phyloP scores from a whole-genome alignment of 2,797 vertebrate species.

The Cryptoblepharus egeriae region DNA sequence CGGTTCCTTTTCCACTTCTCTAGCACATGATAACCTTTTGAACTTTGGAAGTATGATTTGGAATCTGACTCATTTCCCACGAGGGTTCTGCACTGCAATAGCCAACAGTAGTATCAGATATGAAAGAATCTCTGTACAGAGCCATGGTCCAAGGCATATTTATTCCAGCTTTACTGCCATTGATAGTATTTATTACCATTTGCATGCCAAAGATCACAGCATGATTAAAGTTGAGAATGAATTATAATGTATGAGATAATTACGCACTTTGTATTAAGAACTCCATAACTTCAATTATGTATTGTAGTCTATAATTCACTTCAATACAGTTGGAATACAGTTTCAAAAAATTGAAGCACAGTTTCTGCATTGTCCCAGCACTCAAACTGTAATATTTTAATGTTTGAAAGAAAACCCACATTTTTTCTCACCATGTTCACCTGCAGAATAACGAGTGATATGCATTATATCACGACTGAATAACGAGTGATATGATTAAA shows the following conservation, averaged over 20 bases:
- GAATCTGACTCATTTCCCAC: too few relatives aligned
- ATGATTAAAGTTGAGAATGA: not conserved
- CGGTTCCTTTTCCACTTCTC: too few relatives aligned
- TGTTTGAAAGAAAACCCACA: not conserved
- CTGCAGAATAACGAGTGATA: not conserved
- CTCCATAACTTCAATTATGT: too few relatives aligned
- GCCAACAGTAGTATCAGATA: slow-evolving; percentile 65
- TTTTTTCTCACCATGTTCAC: not conserved
- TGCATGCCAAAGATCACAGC: not conserved
- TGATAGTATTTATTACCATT: not conserved
- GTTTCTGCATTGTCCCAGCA: not conserved
- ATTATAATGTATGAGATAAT: not conserved
- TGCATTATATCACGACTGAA: not conserved
- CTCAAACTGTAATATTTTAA: not conserved
- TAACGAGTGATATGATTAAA: not conserved
- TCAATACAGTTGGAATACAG: not conserved
- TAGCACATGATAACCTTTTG: too few relatives aligned
- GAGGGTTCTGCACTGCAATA: not conserved
- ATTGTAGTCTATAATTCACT: not conserved
- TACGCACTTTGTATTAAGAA: not conserved
- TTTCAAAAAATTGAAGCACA: not conserved
- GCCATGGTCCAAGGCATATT: not conserved
- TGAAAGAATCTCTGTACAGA: slow-evolving; percentile 50
- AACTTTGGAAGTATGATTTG: too few relatives aligned
- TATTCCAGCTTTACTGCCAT: not conserved